phyloP scores from a whole-genome alignment of 2,113 vertebrate genomes.

The Brachypodius melanocephalos region DNA sequence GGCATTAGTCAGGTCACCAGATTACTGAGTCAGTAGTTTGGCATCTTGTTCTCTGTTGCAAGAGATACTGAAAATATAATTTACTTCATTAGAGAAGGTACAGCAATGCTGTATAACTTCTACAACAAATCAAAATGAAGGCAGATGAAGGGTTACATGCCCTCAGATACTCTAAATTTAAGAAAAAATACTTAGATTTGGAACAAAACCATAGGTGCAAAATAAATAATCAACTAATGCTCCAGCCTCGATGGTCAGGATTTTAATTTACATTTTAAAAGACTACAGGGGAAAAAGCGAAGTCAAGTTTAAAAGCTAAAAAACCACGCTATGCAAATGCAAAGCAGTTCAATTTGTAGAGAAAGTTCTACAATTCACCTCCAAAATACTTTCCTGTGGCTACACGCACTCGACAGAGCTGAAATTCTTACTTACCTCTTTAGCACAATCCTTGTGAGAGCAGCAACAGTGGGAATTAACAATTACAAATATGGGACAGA shows the following conservation, averaged over 20 bases:
- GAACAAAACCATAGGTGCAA: not conserved
- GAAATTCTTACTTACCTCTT: slow-evolving; percentile 73
- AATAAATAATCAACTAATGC: not conserved
- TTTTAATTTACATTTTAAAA: not conserved
- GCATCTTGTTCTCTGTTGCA: not conserved
- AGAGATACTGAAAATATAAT: not conserved
- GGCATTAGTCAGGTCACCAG: not conserved
- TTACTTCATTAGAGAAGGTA: not conserved
- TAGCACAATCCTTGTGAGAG: slow-evolving; percentile 70
- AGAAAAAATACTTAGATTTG: not conserved
- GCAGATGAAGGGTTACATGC: not conserved
- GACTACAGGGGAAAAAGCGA: not conserved
- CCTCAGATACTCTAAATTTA: not conserved
- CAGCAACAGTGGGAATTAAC: slow-evolving; percentile 81
- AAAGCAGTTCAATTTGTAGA: not conserved
- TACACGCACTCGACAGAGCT: not conserved
- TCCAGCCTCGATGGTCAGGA: not conserved
- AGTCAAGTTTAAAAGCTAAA: not conserved
- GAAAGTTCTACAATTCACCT: not conserved
- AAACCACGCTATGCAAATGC: not conserved
- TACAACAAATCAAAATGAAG: not conserved
- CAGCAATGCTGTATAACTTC: not conserved
- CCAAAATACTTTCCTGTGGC: not conserved
- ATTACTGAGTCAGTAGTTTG: not conserved
- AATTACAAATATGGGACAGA: slow-evolving; percentile 78